Conservation (phyloP, 2,888 invertebrate species). For the Apodemia duryi region DNA sequence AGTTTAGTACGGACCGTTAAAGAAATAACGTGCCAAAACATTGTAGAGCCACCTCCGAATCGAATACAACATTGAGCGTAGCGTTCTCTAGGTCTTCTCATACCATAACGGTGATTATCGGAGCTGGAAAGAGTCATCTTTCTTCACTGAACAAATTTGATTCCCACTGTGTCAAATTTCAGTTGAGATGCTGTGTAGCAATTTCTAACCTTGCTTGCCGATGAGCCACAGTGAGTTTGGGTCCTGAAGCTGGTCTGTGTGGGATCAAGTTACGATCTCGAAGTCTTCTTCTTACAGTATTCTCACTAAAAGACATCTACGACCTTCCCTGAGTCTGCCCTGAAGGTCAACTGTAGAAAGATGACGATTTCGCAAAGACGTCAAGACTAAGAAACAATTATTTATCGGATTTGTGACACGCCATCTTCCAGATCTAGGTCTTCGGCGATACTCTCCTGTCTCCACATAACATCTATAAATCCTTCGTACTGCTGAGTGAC, state of each 20-base stretch:
- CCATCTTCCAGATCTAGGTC: conserved; percentile 22
- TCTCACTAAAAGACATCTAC: no score
- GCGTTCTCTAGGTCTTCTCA: not conserved
- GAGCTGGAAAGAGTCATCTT: no score
- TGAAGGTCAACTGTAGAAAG: no score
- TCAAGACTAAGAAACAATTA: not conserved
- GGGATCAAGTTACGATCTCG: no score
- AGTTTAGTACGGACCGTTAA: not conserved
- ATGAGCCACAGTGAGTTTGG: not conserved
- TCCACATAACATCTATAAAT: conserved; percentile 26
- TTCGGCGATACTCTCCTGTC: conserved; percentile 27
- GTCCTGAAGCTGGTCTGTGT: no score
- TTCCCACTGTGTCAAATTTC: no score
- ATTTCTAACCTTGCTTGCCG: not conserved
- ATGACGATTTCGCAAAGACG: no score
- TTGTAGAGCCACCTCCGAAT: not conserved
- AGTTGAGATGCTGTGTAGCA: not conserved
- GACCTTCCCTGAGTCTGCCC: no score
- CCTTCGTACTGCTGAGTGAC: conserved; percentile 15
- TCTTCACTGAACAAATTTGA: no score
- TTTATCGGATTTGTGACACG: conserved; percentile 15
- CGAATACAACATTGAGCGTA: not conserved
- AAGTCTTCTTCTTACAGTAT: no score
- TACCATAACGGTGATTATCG: not conserved
- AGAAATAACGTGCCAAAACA: not conserved